Conservation (phyloP, 2,797 vertebrate species). For the Cirrhinus molitorella region DNA sequence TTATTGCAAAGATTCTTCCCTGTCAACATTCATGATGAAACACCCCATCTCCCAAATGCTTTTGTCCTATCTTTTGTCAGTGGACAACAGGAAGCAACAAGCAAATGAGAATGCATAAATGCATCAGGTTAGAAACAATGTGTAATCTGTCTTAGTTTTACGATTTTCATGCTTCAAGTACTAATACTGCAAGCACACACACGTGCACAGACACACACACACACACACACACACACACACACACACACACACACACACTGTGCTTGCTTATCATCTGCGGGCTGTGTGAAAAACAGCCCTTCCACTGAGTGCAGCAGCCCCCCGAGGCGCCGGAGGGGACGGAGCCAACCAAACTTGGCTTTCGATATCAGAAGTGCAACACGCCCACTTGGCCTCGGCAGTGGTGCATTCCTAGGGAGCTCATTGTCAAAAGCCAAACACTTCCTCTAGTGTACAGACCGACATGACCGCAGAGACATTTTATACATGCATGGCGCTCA, state of each 20-base stretch:
- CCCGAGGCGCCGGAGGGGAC: constrained; percentile 73
- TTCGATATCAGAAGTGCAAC: constrained; percentile 73
- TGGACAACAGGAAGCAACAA: constrained; percentile 10
- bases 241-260: constrained; percentile 32
- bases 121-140: background rate
- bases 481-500: constrained; percentile 74
- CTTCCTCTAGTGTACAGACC: constrained; percentile 79
- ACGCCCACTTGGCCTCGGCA: constrained; percentile 80
- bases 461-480: constrained; percentile 77
- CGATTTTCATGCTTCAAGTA: constrained; percentile 25
- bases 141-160: background rate
- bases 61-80: constrained; percentile 17
- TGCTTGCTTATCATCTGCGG: constrained; percentile 64
- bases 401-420: constrained; percentile 83
- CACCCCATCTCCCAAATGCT: constrained; percentile 5
- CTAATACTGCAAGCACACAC: constrained; percentile 37
- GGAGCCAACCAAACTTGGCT: constrained; percentile 79
- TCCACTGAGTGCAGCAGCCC: constrained; percentile 65
- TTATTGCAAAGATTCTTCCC: constrained; percentile 51
- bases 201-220: constrained; percentile 45
- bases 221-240: too few relatives aligned
- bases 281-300: constrained; percentile 70
- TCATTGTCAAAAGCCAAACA: constrained; percentile 83
- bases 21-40: constrained; percentile 53
- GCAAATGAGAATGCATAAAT: background rate